These are phyloP conservation scores for Lasioglossum malachurum DNA, from an alignment of 2,888 invertebrate genomes.

Conservation along the genomic window DNA sequence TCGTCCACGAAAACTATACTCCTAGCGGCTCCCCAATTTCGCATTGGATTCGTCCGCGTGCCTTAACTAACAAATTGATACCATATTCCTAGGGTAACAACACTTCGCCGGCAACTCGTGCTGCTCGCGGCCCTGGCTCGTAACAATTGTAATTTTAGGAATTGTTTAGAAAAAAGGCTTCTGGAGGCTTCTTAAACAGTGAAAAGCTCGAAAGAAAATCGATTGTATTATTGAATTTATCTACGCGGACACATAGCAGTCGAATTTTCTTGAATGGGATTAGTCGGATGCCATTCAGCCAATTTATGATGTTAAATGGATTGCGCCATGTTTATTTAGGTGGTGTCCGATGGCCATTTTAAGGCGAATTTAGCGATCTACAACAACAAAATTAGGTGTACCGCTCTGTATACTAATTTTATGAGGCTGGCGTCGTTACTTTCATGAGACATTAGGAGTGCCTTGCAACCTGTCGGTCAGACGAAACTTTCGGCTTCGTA, in stretches of 20 bases:
- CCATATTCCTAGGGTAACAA: too few relatives aligned
- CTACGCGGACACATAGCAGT: background rate
- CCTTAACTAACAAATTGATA: too few relatives aligned
- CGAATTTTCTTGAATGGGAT: background rate
- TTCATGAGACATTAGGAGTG: background rate
- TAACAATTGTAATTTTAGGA: too few relatives aligned
- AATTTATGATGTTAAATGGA: background rate
- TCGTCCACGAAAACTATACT: too few relatives aligned
- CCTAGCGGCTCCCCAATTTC: too few relatives aligned
- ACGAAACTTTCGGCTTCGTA: background rate
- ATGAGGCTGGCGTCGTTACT: background rate
- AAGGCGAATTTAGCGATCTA: background rate
- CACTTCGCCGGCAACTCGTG: too few relatives aligned
- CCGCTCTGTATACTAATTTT: background rate
- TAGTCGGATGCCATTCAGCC: background rate
- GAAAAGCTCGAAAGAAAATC: background rate
- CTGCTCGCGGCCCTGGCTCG: too few relatives aligned
- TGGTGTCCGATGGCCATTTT: background rate
- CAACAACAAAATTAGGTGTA: background rate
- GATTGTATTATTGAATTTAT: background rate
- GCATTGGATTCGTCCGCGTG: too few relatives aligned
- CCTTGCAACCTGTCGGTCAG: conserved; percentile 1
- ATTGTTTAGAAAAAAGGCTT: too few relatives aligned
- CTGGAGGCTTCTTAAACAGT: too few relatives aligned
- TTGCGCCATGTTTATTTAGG: background rate